phyloP scores from a whole-genome alignment of 2,797 vertebrate genomes.

The Neosalanx taihuensis region DNA sequence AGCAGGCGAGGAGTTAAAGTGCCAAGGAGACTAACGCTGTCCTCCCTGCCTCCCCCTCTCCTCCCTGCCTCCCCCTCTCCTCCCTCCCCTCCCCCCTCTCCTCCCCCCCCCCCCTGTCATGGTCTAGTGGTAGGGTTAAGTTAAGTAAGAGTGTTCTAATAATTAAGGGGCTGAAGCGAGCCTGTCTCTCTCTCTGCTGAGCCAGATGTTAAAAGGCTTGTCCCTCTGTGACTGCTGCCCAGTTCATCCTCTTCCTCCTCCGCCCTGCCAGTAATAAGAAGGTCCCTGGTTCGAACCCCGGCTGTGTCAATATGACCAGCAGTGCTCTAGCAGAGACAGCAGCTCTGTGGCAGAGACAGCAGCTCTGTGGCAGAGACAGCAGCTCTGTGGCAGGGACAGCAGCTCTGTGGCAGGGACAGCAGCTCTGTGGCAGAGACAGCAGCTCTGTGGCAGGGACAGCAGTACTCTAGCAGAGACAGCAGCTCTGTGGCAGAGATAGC shows the following conservation, averaged over 20 bases:
- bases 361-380: too few relatives aligned
- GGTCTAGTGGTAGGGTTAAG: slow-evolving; percentile 79
- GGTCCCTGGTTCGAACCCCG: too few relatives aligned
- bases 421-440: too few relatives aligned
- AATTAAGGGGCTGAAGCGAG: slow-evolving; percentile 75
- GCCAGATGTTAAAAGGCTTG: slow-evolving; percentile 95
- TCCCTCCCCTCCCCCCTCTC: slow-evolving; percentile 41
- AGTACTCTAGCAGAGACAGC: too few relatives aligned
- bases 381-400: too few relatives aligned
- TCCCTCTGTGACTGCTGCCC: slow-evolving; percentile 75
- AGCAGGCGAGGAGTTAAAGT: slow-evolving; percentile 58
- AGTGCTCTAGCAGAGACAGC: too few relatives aligned
- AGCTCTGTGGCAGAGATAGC: too few relatives aligned
- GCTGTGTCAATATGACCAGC: too few relatives aligned
- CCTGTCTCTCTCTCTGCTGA: slow-evolving; percentile 78
- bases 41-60: slow-evolving; percentile 51
- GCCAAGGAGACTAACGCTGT: slow-evolving; percentile 54
- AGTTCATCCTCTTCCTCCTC: slow-evolving; percentile 54
- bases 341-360: too few relatives aligned
- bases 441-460: too few relatives aligned
- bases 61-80: slow-evolving; percentile 18
- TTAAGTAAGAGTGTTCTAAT: slow-evolving; percentile 91
- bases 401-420: too few relatives aligned
- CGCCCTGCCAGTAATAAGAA: neutral
- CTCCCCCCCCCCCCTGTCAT: slow-evolving; percentile 68